Evolutionary conservation across 2,888 invertebrate species (phyloP), one percentile per base, ranked within the genome.

Genomic region (Agriopis marginaria): DNA sequence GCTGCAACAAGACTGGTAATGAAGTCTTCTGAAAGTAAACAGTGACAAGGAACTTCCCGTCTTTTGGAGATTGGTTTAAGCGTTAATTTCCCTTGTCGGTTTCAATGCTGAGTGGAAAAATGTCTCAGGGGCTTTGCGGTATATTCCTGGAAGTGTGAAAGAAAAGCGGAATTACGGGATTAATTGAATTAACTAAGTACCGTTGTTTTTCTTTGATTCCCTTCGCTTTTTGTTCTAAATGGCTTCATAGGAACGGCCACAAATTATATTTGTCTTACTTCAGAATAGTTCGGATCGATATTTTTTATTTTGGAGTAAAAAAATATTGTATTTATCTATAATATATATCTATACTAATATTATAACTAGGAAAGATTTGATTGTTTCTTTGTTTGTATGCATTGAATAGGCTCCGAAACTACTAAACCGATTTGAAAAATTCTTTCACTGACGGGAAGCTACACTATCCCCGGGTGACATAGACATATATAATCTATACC

Each of bases 21-120:
- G 77, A 84, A 84, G 82, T 81, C 79, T 77, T 77, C 73, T 74
- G 71, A 75, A 76, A 72, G 68, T 73, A 72, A 75, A 73, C 44
- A 53, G 60, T 49, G 69, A 67, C 75, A 72, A 75, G 73, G 77
- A 55, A 79, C 79, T 81, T 77, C 68, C 70, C 70, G 70, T 77
- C 77, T 77, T 84, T 74, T 61, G 42, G 5, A 0, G 3, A 51
- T 66, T 11, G 53, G 14, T 45, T 72, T 77, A 76, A 73, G 78
- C 67, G 68, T 51, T 42, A 78, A 75, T 76, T 82, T 80, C 54
- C 60, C 63, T 67, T 65, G 68, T 42, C 60, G 63, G 62, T 71
- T 56, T 60, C 17, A 42, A 54, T 32, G 44, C 53, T 45, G 58
- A 64, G 50, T 60, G 49, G 64, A 60, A 53, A 63, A 59, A 59